Conservation (phyloP, 2,113 vertebrate species). For the Oryzias curvinotus region DNA sequence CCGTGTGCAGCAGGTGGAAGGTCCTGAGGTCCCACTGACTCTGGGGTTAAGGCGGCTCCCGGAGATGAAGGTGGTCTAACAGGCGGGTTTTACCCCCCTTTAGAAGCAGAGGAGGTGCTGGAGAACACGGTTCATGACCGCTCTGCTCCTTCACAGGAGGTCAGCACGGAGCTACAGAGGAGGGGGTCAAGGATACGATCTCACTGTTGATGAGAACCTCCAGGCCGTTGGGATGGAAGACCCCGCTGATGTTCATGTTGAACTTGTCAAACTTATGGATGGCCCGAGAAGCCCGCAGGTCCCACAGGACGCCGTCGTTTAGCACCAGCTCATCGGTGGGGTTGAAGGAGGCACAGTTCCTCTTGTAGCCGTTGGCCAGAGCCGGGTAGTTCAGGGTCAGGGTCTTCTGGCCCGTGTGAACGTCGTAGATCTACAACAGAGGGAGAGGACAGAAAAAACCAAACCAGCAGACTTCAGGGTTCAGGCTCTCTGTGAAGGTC, state of each 20-base stretch:
- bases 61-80: no score
- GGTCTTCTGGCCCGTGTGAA: constrained; percentile 94
- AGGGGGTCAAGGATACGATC: constrained; percentile 87
- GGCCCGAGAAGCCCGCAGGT: constrained; percentile 88
- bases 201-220: constrained; percentile 98
- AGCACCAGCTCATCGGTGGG: constrained; percentile 97
- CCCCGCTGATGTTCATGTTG: constrained; percentile 98
- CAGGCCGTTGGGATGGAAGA: constrained; percentile 93
- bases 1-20: constrained; percentile 93
- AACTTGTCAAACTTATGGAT: constrained; percentile 99
- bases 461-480: no score
- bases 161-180: no score
- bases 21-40: constrained; percentile 95
- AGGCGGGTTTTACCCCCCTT: no score
- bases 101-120: no score
- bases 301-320: constrained; percentile 97
- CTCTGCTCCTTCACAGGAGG: no score
- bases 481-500: no score
- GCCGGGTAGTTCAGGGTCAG: constrained; percentile 91
- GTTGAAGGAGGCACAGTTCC: constrained; percentile 95
- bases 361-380: constrained; percentile 97
- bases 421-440: constrained; percentile 91
- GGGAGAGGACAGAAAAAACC: not conserved
- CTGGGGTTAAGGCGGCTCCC: constrained; percentile 70
- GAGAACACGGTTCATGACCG: no score